Evolutionary conservation across 2,113 vertebrate species (phyloP), one percentile per base, ranked within the genome.

Genomic region (Lagenorhynchus albirostris): DNA sequence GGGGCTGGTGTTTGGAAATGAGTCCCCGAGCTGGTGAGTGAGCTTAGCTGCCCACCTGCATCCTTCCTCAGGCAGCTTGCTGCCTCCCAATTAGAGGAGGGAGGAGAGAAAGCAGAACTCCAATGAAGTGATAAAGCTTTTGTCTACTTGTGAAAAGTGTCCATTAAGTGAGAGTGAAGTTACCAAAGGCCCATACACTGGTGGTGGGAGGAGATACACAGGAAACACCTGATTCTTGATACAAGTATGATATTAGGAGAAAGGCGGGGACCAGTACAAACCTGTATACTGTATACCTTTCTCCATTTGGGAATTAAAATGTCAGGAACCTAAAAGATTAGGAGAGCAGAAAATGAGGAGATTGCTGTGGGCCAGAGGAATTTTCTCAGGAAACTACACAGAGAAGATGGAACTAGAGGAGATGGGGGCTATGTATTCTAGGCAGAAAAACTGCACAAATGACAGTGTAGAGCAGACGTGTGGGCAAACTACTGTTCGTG

Each of bases 381-480:
- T 12, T 11, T 76, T 67, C 31, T 5, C 5, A 18, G 65, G 84
- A 62, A 67, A 38, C 13, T 6, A 33, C 5, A 11, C 6, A 2
- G 65, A 71, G 50, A 70, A 67, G 23, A 5, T 12, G 67, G 26
- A 58, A 1, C 23, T 6, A 1, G 77, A 33, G 77, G n/a, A 36
- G 4, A 6, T 12, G n/a, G 25, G 47, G 31, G 0, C n/a, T 58
- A 0, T 29, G 14, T 23, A 1, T 26, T 65, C 80, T 2, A 7
- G 20, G 82, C 7, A 25, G 58, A 58, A 55, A 63, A 71, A 58
- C 11, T 31, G 26, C 38, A 36, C 62, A 60, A 38, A 60, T 44
- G 21, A 1, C 6, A 18, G 1, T 7, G 41, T 23, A 41, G 53
- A 70, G 38, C 70, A 44, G 55, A 65, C 29, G 36, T 50, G 44